These are phyloP conservation scores for Stichodactyla mertensii DNA, from an alignment of 64 coral and sea anemone species.

Conservation along the genomic window DNA sequence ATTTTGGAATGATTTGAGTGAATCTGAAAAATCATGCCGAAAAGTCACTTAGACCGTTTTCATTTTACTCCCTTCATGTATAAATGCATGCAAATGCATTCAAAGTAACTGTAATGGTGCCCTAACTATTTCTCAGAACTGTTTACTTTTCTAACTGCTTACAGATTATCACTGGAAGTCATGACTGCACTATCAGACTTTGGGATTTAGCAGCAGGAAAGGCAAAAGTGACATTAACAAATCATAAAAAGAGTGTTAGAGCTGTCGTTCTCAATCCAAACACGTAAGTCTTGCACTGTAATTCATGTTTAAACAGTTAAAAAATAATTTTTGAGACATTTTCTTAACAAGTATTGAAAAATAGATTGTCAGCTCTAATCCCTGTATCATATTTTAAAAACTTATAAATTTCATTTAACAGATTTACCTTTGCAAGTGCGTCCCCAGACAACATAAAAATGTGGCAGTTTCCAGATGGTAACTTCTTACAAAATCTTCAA, in stretches of 20 bases:
- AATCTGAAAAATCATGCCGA: too few species aligned
- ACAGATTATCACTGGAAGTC: slow-evolving; percentile 92
- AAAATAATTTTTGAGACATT: too few species aligned
- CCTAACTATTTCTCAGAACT: neutral
- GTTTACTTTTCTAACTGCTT: neutral
- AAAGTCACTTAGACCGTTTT: too few species aligned
- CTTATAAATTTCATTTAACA: slow-evolving; percentile 10
- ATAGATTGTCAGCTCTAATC: too few species aligned
- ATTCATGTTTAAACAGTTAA: neutral
- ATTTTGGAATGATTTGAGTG: too few species aligned
- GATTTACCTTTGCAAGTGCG: slow-evolving; percentile 90
- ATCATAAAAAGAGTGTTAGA: slow-evolving; percentile 97
- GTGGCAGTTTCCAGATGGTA: slow-evolving; percentile 99
- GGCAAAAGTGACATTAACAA: slow-evolving; percentile 80
- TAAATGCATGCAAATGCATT: too few species aligned
- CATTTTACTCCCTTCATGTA: too few species aligned
- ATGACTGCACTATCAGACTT: slow-evolving; percentile 90
- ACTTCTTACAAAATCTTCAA: slow-evolving; percentile 93
- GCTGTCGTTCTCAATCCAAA: slow-evolving; percentile 81
- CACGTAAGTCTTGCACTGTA: slow-evolving; percentile 51
- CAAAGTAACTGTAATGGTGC: too few species aligned
- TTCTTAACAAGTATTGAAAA: too few species aligned
- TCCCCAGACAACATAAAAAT: slow-evolving; percentile 99
- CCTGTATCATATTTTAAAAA: neutral
- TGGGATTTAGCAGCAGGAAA: slow-evolving; percentile 98